Conservation (phyloP, 2,888 invertebrate species). For the Phengaris arion region DNA sequence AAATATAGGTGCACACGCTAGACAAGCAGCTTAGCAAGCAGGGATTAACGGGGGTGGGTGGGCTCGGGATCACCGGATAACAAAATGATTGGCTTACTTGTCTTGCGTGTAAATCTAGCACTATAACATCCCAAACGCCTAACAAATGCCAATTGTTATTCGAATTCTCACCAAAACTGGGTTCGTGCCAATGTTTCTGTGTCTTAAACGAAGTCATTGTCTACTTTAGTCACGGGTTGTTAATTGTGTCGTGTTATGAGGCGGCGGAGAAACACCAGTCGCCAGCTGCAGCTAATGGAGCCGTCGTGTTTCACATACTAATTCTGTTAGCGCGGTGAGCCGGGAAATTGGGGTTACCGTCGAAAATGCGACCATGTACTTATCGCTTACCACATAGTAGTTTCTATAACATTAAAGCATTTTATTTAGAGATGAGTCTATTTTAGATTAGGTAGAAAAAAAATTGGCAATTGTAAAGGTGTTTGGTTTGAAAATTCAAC, state of each 20-base stretch:
- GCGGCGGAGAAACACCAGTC: slow-evolving; percentile 7
- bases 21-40: neutral
- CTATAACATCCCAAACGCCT: neutral
- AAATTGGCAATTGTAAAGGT: too few relatives aligned
- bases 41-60: neutral
- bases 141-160: neutral
- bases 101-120: neutral
- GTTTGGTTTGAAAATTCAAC: too few relatives aligned
- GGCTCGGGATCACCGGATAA: neutral
- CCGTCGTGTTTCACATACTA: slow-evolving; percentile 16
- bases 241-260: slow-evolving; percentile 19
- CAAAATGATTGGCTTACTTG: neutral
- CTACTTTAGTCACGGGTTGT: slow-evolving; percentile 12
- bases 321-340: neutral
- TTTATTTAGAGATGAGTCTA: too few relatives aligned
- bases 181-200: slow-evolving; percentile 13
- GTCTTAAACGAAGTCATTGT: slow-evolving; percentile 1
- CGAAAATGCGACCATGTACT: neutral
- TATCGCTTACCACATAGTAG: neutral
- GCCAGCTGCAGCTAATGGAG: neutral
- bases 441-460: too few relatives aligned
- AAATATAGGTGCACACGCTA: neutral
- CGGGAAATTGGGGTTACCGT: slow-evolving; percentile 4
- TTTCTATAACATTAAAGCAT: neutral
- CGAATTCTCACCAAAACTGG: neutral